Percentiles rank a stretch among this genome's conserved stretches.
Conservation (phyloP, 1,140 invertebrate species). For the Lepidotrigona ventralis region DNA sequence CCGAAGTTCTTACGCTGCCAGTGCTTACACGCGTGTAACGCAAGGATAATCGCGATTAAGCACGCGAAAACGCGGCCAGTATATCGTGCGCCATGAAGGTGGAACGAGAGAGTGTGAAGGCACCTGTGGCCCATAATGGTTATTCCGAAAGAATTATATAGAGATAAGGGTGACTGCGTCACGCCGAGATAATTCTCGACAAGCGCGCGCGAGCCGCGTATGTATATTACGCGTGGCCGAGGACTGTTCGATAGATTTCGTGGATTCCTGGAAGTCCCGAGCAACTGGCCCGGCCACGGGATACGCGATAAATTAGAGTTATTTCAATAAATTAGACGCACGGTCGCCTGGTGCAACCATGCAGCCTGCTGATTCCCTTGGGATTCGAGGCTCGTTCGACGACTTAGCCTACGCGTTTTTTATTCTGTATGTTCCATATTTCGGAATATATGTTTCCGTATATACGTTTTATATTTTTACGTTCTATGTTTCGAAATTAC, state of each 20-base stretch:
- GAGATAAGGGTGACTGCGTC: conserved; percentile 27
- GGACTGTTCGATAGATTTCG: conserved; percentile 48
- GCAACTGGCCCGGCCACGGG: conserved; percentile 28
- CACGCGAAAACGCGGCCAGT: not conserved
- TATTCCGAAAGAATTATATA: conserved; percentile 39
- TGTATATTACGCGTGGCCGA: conserved; percentile 21
- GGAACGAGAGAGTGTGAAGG: not conserved
- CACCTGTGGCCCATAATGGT: conserved; percentile 37
- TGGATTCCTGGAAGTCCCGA: conserved; percentile 41
- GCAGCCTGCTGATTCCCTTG: not conserved
- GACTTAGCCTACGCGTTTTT: not conserved
- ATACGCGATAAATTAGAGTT: conserved; percentile 55
- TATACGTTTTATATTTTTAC: too few species aligned
- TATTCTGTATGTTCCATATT: not conserved
- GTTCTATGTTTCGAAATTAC: too few species aligned
- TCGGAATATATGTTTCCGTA: not conserved
- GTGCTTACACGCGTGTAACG: not conserved
- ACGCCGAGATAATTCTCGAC: conserved; percentile 29
- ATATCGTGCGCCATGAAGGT: not conserved
- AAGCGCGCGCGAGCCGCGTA: not conserved
- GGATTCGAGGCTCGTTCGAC: conserved; percentile 4
- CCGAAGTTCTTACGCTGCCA: not conserved
- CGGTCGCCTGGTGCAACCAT: not conserved
- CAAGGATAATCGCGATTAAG: not conserved
- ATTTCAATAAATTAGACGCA: conserved; percentile 54